These are phyloP conservation scores for Rhea pennata DNA, from an alignment of 2,113 vertebrate species.

Conservation along the genomic window DNA sequence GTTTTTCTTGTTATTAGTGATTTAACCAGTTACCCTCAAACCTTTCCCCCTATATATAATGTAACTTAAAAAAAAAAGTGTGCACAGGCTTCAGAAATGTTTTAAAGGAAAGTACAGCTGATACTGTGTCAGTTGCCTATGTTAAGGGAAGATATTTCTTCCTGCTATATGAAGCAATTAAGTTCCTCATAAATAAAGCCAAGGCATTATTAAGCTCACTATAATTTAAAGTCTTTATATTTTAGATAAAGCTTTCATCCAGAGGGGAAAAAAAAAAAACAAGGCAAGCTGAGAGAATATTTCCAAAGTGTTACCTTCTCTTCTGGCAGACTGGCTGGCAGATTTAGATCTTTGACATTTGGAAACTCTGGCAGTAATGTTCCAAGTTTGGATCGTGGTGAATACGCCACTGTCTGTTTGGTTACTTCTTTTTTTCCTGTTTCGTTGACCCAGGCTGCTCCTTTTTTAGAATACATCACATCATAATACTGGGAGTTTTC, in stretches of 20 bases:
- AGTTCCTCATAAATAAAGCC: slow-evolving; percentile 35
- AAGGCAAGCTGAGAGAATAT: slow-evolving; percentile 55
- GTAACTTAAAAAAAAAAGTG: background rate
- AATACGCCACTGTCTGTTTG: slow-evolving; percentile 99
- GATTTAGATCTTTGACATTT: slow-evolving; percentile 99
- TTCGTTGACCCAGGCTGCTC: slow-evolving; percentile 98
- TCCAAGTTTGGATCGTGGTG: slow-evolving; percentile 98
- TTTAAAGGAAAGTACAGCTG: background rate
- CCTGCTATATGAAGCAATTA: background rate
- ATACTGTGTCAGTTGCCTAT: background rate
- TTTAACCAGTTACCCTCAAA: background rate
- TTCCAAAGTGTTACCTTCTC: slow-evolving; percentile 93
- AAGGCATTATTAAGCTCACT: slow-evolving; percentile 37
- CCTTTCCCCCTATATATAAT: background rate
- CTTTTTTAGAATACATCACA: slow-evolving; percentile 99
- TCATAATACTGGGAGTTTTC: slow-evolving; percentile 98
- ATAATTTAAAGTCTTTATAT: slow-evolving; percentile 7
- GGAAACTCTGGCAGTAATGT: slow-evolving; percentile 99
- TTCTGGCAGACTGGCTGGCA: slow-evolving; percentile 96
- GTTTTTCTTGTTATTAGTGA: background rate
- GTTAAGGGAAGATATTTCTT: slow-evolving; percentile 4
- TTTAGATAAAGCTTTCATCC: slow-evolving; percentile 39
- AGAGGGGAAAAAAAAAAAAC: background rate
- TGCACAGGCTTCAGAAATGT: background rate
- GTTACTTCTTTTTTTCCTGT: slow-evolving; percentile 99